A percentile compares a stretch with the other conserved stretches of the same genome.
Conservation (phyloP, 1,140 invertebrate genomes). For the Araneus ventricosus region DNA sequence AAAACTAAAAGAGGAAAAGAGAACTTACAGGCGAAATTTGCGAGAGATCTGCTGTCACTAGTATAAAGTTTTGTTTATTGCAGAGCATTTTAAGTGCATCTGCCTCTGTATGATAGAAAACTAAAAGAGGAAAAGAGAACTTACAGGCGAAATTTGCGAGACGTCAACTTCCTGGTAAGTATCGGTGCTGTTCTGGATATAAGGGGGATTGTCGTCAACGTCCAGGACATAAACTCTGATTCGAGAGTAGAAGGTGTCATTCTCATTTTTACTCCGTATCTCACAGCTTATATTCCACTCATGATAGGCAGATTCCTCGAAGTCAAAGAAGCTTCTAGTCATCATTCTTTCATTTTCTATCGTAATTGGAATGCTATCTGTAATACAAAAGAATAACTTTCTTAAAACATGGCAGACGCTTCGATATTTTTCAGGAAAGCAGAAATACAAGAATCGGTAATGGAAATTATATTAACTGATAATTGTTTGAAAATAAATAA, state of each 20-base stretch:
- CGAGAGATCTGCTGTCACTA: too few species aligned
- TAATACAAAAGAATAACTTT: background rate
- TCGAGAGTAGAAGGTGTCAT: background rate
- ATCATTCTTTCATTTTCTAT: background rate
- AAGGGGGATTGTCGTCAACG: slow-evolving; percentile 59
- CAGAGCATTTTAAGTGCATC: too few species aligned
- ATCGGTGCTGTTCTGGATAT: slow-evolving; percentile 44
- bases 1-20: too few species aligned
- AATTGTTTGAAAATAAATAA: too few species aligned
- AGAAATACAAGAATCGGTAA: too few species aligned
- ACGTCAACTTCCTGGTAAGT: slow-evolving; percentile 18
- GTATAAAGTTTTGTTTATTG: too few species aligned
- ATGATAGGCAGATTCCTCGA: background rate
- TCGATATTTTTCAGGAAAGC: too few species aligned
- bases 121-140: background rate
- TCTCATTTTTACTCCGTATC: background rate
- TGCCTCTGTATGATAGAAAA: too few species aligned
- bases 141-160: slow-evolving; percentile 12
- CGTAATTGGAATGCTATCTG: background rate
- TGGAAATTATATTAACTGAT: too few species aligned
- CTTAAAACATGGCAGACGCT: background rate
- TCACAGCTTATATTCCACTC: slow-evolving; percentile 42
- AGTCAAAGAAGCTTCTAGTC: background rate
- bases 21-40: too few species aligned
- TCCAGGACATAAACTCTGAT: slow-evolving; percentile 43